These are phyloP conservation scores for fruit fly (Drosophila melanogaster) DNA, from an alignment of 1,140 invertebrate species.

Conservation along the genomic window DNA sequence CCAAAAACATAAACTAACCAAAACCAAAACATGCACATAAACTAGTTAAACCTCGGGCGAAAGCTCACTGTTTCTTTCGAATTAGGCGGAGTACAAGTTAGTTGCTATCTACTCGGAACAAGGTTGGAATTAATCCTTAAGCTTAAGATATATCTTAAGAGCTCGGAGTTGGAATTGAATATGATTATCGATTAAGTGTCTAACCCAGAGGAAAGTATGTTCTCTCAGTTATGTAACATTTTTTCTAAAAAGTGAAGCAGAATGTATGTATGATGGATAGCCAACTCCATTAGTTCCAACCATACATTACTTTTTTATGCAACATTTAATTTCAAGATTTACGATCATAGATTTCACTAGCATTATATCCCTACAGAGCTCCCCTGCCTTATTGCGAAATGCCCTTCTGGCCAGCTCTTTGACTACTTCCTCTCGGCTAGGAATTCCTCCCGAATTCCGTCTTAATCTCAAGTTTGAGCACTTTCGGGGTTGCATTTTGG, in stretches of 20 bases:
- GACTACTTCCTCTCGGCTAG: slow-evolving; percentile 13
- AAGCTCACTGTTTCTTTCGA: not conserved
- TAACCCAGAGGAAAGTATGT: no score
- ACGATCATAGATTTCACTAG: slow-evolving; percentile 21
- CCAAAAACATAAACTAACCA: slow-evolving; percentile 24
- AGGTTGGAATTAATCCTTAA: not conserved
- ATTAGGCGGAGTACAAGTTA: not conserved
- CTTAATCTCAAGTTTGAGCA: slow-evolving; percentile 38
- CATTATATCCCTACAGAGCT: slow-evolving; percentile 14
- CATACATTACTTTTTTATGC: slow-evolving; percentile 2
- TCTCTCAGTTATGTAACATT: no score
- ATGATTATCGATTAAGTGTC: no score
- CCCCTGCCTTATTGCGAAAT: slow-evolving; percentile 21
- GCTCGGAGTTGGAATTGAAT: not conserved
- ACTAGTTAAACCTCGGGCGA: not conserved
- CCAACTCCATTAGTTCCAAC: not conserved
- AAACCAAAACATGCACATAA: slow-evolving; percentile 29
- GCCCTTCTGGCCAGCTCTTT: slow-evolving; percentile 8
- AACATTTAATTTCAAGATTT: slow-evolving; percentile 33
- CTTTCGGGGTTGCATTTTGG: slow-evolving; percentile 42
- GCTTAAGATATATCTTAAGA: not conserved
- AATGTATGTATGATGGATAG: not conserved
- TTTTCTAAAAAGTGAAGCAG: not conserved
- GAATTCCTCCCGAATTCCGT: slow-evolving; percentile 29
- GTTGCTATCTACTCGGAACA: not conserved